Evolutionary conservation across 2,113 vertebrate species (phyloP), one percentile per base, ranked within the genome.

Genomic region (Butorides virescens): DNA sequence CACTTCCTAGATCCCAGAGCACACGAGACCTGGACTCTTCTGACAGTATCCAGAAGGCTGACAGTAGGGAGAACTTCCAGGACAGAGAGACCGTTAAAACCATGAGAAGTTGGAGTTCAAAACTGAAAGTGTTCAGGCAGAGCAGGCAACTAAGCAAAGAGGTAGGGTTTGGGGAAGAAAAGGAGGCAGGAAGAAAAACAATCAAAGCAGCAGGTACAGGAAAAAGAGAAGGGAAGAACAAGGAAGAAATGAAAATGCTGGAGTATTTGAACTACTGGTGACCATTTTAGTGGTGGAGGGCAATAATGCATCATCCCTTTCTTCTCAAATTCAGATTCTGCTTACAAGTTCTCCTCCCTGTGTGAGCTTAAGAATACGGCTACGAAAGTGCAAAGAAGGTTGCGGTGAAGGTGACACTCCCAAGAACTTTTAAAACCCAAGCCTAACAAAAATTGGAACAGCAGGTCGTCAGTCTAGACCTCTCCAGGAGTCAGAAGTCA

Each of bases 271-370:
- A 58, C 6, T 36, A 68, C 14, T 65, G 4, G 16, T 65, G 19
- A 67, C 25, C 23, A 15, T 77, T 88, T 70, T 53, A 47, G 22
- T 34, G 8, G 2, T 6, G 3, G 4, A 27, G 8, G 32, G 34
- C 9, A 81, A 81, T 34, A 42, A 76, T 0, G 1, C 10, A 25
- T 65, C 23, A 61, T 19, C 13, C 1, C 5, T 76, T 82, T 86
- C 61, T 81, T 63, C 62, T 81, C 37, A 90, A 59, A 87, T 68
- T 59, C 37, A 65, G 9, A 46, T 63, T 76, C 25, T 84, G 13
- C 56, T 50, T 49, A 71, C 10, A 71, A 10, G 15, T 63, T 63
- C 14, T 39, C 19, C 27, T 37, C 1, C 10, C 0, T 15, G 1
- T 37, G 37, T 15, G 20, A 0, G 0, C 37, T 74, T 37, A 84